Evolutionary conservation across 37 sponge, comb jelly and placozoan genomes (phyloP), one percentile per base, ranked within the genome.

Genomic region (Lycopodina hypogea): DNA sequence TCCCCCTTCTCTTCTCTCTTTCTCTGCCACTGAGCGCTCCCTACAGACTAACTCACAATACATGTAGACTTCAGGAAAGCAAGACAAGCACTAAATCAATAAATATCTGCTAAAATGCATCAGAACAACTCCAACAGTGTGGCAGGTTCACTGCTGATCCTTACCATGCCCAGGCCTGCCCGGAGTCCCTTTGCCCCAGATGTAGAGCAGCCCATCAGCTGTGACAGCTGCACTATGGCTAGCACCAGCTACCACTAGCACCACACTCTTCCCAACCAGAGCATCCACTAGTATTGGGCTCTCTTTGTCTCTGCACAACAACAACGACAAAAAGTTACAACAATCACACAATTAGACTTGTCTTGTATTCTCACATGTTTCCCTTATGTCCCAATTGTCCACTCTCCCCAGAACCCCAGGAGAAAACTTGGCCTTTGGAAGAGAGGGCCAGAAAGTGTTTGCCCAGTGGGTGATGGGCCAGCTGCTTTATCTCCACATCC

Each of bases 111-210:
- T n/a, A n/a, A n/a, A n/a, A n/a, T n/a, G n/a, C n/a, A n/a, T n/a
- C n/a, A n/a, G n/a, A n/a, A n/a, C n/a, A n/a, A n/a, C n/a, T n/a
- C n/a, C n/a, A n/a, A n/a, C n/a, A n/a, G n/a, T n/a, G n/a, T n/a
- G n/a, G n/a, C n/a, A n/a, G n/a, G n/a, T n/a, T n/a, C n/a, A n/a
- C n/a, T n/a, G n/a, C n/a, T 26, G 8, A 17, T 21, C 22, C 72
- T 77, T 42, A 89, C 96, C 97, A 65, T 92, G 97, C 0, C 97
- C 97, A 14, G 93, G 91, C 36, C 93, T 56, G 21, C 97, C 97
- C 62, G 78, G 87, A 52, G 86, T 87, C 3, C 98, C 95, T 53
- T 83, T 92, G 24, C 98, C 98, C 96, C 96, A 96, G 11, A 93
- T 96, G 84, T 90, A 96, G 48, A 96, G 78, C 9, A 76, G 80